Percentiles rank a stretch among this genome's conserved stretches.
Evolutionary conservation across 2,113 vertebrate species (phyloP).

Genomic region (Phainopepla nitens): DNA sequence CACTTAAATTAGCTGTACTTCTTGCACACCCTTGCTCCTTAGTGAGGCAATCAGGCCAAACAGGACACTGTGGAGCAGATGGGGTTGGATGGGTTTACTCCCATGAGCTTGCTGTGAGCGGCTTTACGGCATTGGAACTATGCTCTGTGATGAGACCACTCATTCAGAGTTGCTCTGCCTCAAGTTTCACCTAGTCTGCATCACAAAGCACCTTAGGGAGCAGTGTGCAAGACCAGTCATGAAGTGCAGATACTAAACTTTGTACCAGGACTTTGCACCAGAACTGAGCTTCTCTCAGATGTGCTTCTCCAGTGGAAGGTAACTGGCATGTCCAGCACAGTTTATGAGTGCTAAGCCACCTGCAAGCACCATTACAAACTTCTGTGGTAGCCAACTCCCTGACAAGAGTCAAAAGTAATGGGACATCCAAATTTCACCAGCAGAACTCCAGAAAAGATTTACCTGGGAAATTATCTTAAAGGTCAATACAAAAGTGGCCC

Average conservation of each 20-base stretch:
- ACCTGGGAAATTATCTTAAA: constrained; percentile 11
- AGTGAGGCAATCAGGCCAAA: not conserved
- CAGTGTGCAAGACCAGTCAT: not conserved
- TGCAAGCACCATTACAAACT: not conserved
- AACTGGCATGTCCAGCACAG: not conserved
- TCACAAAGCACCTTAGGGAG: not conserved
- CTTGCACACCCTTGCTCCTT: not conserved
- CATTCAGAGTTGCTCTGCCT: not conserved
- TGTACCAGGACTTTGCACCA: not conserved
- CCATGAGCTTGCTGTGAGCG: not conserved
- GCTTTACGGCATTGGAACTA: not conserved
- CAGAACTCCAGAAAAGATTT: not conserved
- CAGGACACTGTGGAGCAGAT: not conserved
- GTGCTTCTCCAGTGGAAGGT: not conserved
- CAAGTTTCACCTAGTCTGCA: not conserved
- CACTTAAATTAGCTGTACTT: not conserved
- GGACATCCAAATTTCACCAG: constrained; percentile 3
- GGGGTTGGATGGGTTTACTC: not conserved
- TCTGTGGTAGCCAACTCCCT: not conserved
- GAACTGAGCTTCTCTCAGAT: not conserved
- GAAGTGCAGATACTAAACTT: not conserved
- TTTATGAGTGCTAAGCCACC: not conserved
- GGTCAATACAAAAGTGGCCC: not conserved
- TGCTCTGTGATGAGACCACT: rapidly evolving
- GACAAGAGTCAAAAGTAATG: not conserved